These are phyloP conservation scores for Pyrochroa serraticornis DNA, from an alignment of 2,888 invertebrate species.

Conservation along the genomic window DNA sequence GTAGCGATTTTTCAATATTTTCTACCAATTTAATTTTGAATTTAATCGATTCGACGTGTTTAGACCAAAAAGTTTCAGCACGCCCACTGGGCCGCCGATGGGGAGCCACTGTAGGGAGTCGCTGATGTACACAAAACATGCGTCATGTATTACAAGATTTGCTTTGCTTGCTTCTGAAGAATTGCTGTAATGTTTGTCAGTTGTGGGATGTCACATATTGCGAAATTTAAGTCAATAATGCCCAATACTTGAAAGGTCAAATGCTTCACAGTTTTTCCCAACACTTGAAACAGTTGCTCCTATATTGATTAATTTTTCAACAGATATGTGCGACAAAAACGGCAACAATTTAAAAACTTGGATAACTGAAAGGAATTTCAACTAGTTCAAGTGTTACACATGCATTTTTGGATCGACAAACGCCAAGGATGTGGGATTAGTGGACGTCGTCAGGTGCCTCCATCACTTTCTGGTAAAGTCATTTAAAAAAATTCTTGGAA, in stretches of 20 bases:
- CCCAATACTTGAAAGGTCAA: conserved; percentile 3
- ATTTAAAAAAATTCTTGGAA: background rate
- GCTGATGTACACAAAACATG: conserved; percentile 13
- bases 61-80: too few relatives aligned
- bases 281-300: conserved; percentile 6
- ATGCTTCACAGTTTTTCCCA: background rate
- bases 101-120: too few relatives aligned
- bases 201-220: background rate
- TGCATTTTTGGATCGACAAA: conserved; percentile 91
- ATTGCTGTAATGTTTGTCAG: background rate
- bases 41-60: too few relatives aligned
- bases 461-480: conserved; percentile 64
- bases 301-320: conserved; percentile 18
- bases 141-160: background rate
- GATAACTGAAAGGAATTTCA: background rate
- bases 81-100: too few relatives aligned
- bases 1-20: too few relatives aligned
- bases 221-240: conserved; percentile 7
- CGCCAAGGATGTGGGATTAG: conserved; percentile 77
- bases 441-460: conserved; percentile 73
- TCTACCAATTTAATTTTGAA: too few relatives aligned
- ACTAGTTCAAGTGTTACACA: conserved; percentile 49
- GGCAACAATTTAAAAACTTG: background rate
- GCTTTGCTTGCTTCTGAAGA: background rate
- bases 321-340: background rate